A percentile compares a stretch with the other conserved stretches of the same genome.
phyloP scores from a whole-genome alignment of 2,888 invertebrate species.

The Zele albiditarsus region DNA sequence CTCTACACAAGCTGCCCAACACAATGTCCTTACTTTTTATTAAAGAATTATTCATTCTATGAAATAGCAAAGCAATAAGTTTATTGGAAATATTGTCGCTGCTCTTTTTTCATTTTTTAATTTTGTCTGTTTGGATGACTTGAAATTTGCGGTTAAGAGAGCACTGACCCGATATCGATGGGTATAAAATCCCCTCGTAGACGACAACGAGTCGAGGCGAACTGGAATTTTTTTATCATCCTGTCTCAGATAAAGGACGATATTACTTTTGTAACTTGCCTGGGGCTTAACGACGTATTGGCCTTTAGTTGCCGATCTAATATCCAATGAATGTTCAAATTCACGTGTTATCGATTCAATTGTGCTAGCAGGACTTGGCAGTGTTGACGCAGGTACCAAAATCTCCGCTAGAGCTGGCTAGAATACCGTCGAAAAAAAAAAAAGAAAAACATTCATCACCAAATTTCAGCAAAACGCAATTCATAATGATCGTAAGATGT shows the following conservation, averaged over 20 bases:
- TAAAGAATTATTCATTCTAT: constrained; percentile 22
- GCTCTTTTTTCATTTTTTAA: not conserved
- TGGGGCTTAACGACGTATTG: constrained; percentile 78
- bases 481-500: not conserved
- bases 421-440: constrained; percentile 36
- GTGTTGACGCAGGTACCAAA: constrained; percentile 74
- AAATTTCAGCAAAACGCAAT: not conserved
- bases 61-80: constrained; percentile 33
- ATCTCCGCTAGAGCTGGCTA: constrained; percentile 72
- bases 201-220: constrained; percentile 43
- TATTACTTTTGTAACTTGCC: constrained; percentile 68
- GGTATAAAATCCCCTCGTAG: constrained; percentile 54
- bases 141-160: constrained; percentile 22
- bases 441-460: not conserved
- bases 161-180: constrained; percentile 55
- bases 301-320: constrained; percentile 79
- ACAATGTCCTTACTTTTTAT: not conserved
- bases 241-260: constrained; percentile 53
- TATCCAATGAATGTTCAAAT: constrained; percentile 87
- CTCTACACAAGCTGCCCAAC: constrained; percentile 13
- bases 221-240: constrained; percentile 51
- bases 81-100: not conserved
- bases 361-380: constrained; percentile 86
- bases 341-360: constrained; percentile 86
- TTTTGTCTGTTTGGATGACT: constrained; percentile 4